These are phyloP conservation scores for Mormyrus lacerda DNA, from an alignment of 2,113 vertebrate genomes.

Conservation along the genomic window DNA sequence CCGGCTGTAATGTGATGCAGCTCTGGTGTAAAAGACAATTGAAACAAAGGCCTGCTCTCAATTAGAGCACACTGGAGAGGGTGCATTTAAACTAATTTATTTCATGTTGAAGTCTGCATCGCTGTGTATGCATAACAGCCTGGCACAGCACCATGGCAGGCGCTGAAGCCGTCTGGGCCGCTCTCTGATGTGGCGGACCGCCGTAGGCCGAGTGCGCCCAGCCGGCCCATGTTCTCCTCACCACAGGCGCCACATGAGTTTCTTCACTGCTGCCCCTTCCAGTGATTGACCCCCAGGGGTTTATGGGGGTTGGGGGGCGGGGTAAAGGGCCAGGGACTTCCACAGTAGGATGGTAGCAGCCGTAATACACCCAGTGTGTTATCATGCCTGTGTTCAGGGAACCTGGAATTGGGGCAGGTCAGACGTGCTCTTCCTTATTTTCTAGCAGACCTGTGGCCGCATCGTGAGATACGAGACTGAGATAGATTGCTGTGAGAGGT, in stretches of 20 bases:
- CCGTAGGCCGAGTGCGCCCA: constrained; percentile 25
- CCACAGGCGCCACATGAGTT: constrained; percentile 46
- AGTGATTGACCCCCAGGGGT: constrained; percentile 27
- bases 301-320: neutral
- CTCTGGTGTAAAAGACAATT: constrained; percentile 34
- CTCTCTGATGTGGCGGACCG: constrained; percentile 48
- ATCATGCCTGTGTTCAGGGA: neutral
- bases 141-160: constrained; percentile 36
- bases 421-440: neutral
- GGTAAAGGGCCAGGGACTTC: constrained; percentile 20
- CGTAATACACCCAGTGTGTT: neutral
- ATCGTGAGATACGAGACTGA: neutral
- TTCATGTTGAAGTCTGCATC: constrained; percentile 29
- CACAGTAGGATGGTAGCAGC: neutral
- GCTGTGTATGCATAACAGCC: constrained; percentile 34
- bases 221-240: constrained; percentile 28
- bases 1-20: constrained; percentile 22
- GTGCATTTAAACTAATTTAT: neutral
- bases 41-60: constrained; percentile 46
- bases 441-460: neutral
- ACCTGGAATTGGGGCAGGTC: too few species aligned
- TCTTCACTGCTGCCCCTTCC: constrained; percentile 9
- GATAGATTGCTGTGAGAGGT: neutral
- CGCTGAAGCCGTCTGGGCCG: constrained; percentile 32
- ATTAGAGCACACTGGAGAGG: constrained; percentile 39